Base-by-base conservation (phyloP, 2,113 vertebrate genomes). In the Onychorhynchus coronatus region DNA sequence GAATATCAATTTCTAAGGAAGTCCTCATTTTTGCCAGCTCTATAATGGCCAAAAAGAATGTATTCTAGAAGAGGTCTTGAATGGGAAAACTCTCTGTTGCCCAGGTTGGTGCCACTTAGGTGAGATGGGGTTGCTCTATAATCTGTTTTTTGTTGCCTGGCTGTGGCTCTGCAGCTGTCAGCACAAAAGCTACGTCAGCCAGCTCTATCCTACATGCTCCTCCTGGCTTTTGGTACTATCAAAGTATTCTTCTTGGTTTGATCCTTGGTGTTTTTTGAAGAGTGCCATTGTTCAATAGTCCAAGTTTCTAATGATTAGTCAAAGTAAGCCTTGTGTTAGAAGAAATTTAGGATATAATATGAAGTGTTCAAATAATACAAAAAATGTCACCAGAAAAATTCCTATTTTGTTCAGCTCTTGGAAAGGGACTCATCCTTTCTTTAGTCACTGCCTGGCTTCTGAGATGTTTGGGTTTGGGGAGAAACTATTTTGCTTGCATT, bases 401-500 rank as follows among this genome's bases (percentile, higher is more conserved):
- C 11, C 37, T 47, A 2, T 22, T 86, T 41, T 75, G 8, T 67
- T 88, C 65, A 6, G 2, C 19, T 88, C 14, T 24, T 79, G 62
- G 42, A 71, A 85, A 85, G 6, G 28, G 9, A 7, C 8, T 72
- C 1, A 19, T 9, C 6, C 19, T 24, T 33, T 16, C 52, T 63
- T 49, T 41, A 75, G 58, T 61, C 20, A 15, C 8, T 2, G 0
- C 10, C 28, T 70, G 21, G 12, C 12, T 86, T 8, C 24, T 61
- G 11, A 55, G 21, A 37, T 68, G 8, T 63, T 63, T 24, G 1
- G 7, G 1, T n/a, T 89, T 89, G 61, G 4, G 10, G 9, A 19
- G 9, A 70, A 62, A 46, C 17, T 35, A 1, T 61, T 74, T 71
- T 62, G 5, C 74, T 17, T 5, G 0, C 0, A 0, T 92, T 85